phyloP scores from a whole-genome alignment of 1,140 invertebrate genomes.

The Caerostris darwini region DNA sequence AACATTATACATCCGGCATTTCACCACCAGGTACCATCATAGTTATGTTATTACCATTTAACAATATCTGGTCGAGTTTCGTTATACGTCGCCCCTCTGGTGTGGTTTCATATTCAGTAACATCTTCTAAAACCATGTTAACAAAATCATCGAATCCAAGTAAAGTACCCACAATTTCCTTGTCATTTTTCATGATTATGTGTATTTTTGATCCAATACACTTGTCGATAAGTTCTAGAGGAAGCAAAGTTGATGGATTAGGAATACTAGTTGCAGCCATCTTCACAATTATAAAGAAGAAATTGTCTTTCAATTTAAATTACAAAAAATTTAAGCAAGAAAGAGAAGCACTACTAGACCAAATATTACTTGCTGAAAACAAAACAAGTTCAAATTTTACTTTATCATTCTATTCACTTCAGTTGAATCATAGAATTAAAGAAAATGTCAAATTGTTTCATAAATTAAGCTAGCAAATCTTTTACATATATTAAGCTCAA shows the following conservation, averaged over 20 bases:
- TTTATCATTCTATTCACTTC: background rate
- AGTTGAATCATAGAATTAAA: background rate
- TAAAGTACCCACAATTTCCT: constrained; percentile 98
- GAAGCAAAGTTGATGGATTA: constrained; percentile 88
- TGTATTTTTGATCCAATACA: constrained; percentile 99
- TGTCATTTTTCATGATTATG: constrained; percentile 99
- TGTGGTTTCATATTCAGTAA: constrained; percentile 91
- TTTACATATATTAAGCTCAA: too few relatives aligned
- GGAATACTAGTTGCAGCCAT: constrained; percentile 79
- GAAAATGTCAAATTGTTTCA: background rate
- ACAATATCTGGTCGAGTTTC: constrained; percentile 97
- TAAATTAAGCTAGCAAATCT: background rate
- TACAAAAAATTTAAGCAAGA: too few relatives aligned
- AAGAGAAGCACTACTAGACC: too few relatives aligned
- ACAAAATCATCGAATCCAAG: constrained; percentile 99
- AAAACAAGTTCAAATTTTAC: background rate
- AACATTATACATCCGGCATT: constrained; percentile 81
- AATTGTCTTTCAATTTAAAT: background rate
- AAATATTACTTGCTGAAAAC: background rate
- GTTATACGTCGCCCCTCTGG: constrained; percentile 97
- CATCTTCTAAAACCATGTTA: constrained; percentile 94
- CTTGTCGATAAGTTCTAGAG: constrained; percentile 99
- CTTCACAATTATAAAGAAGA: background rate
- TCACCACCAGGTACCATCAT: constrained; percentile 90
- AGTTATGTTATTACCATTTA: constrained; percentile 99